Percentiles rank a stretch among this genome's conserved stretches.
Evolutionary conservation across 1,140 invertebrate genomes (phyloP).

Genomic region (Plutomurus gul): DNA sequence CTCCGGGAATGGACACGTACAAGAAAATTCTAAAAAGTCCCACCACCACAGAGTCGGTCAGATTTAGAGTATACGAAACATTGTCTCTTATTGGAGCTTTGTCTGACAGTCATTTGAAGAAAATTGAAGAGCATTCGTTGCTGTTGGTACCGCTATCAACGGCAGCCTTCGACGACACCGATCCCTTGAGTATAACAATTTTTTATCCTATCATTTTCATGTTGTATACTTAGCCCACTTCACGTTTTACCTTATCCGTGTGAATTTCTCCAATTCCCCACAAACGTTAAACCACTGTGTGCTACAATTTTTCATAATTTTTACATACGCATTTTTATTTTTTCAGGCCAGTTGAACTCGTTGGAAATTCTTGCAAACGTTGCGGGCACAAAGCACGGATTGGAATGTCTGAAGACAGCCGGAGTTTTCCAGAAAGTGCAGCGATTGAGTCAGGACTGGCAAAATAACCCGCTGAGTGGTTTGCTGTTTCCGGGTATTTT

Average conservation of each 20-base stretch:
- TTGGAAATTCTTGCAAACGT: constrained; percentile 51
- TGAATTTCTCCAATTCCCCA: not conserved
- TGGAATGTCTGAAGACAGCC: constrained; percentile 21
- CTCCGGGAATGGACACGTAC: constrained; percentile 37
- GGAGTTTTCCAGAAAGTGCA: constrained; percentile 40
- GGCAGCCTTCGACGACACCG: constrained; percentile 10
- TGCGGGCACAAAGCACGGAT: constrained; percentile 44
- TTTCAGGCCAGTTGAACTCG: constrained; percentile 44
- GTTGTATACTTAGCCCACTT: no score
- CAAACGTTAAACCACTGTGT: not conserved
- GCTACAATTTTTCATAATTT: not conserved
- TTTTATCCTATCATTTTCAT: not conserved
- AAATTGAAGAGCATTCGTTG: constrained; percentile 30
- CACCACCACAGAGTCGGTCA: not conserved
- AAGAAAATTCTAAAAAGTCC: constrained; percentile 6
- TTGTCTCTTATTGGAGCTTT: constrained; percentile 31
- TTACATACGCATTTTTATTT: not conserved
- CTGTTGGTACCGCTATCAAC: not conserved
- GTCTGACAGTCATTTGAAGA: constrained; percentile 30
- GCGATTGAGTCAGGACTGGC: constrained; percentile 34
- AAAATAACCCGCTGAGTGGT: constrained; percentile 35
- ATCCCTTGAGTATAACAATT: constrained; percentile 29
- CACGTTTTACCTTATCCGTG: no score
- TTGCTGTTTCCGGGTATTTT: constrained; percentile 48
- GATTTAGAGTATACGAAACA: constrained; percentile 50